Conservation (phyloP, 2,888 invertebrate species). For the Ctena decussata region DNA sequence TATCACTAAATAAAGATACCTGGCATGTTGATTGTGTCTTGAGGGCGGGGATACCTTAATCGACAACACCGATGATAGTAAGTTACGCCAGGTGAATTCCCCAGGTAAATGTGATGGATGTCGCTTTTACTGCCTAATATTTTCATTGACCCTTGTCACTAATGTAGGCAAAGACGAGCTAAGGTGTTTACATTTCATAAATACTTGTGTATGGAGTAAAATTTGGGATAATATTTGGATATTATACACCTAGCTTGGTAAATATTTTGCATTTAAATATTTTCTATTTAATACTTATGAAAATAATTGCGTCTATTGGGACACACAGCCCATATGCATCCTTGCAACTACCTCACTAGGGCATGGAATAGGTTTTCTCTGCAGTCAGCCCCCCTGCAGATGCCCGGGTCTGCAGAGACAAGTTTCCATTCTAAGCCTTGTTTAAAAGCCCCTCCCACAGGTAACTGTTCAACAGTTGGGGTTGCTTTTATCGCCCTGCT, state of each 20-base stretch:
- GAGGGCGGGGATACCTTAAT: conserved; percentile 3
- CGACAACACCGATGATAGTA: not conserved
- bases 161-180: not conserved
- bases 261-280: not conserved
- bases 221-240: conserved; percentile 3
- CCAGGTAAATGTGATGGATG: not conserved
- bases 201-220: not conserved
- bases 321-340: no score
- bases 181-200: conserved; percentile 1
- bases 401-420: no score
- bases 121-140: not conserved
- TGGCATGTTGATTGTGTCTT: not conserved
- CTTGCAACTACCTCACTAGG: no score
- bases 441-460: no score
- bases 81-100: conserved; percentile 5
- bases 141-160: conserved; percentile 5
- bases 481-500: no score
- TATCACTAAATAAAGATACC: conserved; percentile 6
- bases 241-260: not conserved
- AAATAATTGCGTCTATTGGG: no score
- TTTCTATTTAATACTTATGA: no score
- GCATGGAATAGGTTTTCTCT: no score
- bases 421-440: no score
- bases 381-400: no score
- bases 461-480: no score